Conservation (phyloP, 2,797 vertebrate species). For the Gymnoscopelus microlampas region DNA sequence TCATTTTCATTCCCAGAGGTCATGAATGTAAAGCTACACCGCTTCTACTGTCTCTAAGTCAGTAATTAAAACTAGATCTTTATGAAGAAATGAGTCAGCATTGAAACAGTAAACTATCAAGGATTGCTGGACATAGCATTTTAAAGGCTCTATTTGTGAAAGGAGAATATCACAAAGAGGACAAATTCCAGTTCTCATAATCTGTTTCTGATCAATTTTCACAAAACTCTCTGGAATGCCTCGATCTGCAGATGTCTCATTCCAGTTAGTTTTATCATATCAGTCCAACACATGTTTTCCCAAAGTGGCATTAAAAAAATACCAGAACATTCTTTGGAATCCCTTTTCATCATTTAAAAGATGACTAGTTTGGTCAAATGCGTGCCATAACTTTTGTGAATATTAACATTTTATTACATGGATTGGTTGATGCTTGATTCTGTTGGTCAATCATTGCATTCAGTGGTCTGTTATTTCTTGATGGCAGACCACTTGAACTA, state of each 20-base stretch:
- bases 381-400: no score
- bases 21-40: constrained; percentile 8
- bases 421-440: no score
- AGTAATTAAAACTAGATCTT: constrained; percentile 45
- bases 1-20: constrained; percentile 7
- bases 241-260: constrained; percentile 30
- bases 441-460: no score
- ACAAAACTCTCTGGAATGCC: constrained; percentile 12
- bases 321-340: neutral
- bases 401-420: no score
- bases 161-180: constrained; percentile 8
- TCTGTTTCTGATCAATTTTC: constrained; percentile 40
- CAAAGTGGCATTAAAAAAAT: constrained; percentile 4
- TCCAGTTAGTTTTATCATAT: constrained; percentile 7
- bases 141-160: constrained; percentile 16
- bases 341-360: neutral
- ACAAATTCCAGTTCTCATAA: constrained; percentile 12
- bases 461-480: no score
- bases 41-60: constrained; percentile 32
- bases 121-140: neutral
- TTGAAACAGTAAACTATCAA: constrained; percentile 2
- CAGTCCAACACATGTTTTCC: constrained; percentile 20
- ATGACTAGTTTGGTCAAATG: no score
- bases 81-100: constrained; percentile 14
- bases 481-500: no score